Percentiles rank a stretch among this genome's conserved stretches.
phyloP scores from a whole-genome alignment of 2,113 vertebrate species.

The Pelmatolapia mariae region DNA sequence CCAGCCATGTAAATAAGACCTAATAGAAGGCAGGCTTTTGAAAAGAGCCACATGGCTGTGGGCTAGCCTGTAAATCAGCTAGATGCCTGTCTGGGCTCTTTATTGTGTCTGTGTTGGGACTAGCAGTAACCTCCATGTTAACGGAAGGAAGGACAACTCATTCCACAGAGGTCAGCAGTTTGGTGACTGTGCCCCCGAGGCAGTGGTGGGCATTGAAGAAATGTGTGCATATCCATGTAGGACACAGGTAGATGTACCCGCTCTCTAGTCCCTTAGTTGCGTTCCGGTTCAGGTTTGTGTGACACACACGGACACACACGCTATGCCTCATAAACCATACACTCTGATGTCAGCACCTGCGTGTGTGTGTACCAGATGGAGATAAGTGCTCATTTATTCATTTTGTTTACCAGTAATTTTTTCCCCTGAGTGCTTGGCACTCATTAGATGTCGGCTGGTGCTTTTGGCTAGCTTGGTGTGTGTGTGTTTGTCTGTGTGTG shows the following conservation, averaged over 20 bases:
- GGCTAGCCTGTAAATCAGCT: slow-evolving; percentile 54
- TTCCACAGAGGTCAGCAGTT: slow-evolving; percentile 25
- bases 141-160: slow-evolving; percentile 24
- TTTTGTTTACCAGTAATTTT: slow-evolving; percentile 34
- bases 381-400: slow-evolving; percentile 32
- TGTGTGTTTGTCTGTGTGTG: background rate
- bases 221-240: background rate
- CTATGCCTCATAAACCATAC: slow-evolving; percentile 5
- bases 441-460: slow-evolving; percentile 18
- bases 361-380: slow-evolving; percentile 43
- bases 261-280: background rate
- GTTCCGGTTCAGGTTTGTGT: background rate
- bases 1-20: slow-evolving; percentile 66
- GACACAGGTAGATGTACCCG: background rate
- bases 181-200: background rate
- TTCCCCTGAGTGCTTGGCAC: background rate
- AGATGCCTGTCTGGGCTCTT: slow-evolving; percentile 22
- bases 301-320: background rate
- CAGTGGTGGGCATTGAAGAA: background rate
- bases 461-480: background rate
- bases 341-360: slow-evolving; percentile 32
- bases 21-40: slow-evolving; percentile 52
- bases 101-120: slow-evolving; percentile 1
- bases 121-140: slow-evolving; percentile 11
- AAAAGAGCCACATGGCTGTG: slow-evolving; percentile 37